These are phyloP conservation scores for Bombus waltoni DNA, from an alignment of 1,140 invertebrate species.

Conservation along the genomic window DNA sequence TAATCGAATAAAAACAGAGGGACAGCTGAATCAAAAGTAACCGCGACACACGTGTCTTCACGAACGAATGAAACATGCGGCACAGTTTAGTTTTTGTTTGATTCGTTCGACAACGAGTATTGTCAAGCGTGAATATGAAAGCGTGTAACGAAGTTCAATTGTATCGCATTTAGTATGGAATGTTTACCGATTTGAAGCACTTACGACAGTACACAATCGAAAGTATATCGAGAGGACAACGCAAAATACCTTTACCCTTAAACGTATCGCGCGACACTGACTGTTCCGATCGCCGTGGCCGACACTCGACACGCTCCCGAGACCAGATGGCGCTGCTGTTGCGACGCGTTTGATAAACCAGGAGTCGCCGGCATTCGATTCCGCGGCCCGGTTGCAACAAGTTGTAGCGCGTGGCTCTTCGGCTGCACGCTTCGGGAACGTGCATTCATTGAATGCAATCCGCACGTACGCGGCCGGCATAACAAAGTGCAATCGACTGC, in stretches of 20 bases:
- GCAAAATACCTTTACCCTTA: conserved; percentile 44
- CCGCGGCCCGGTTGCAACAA: conserved; percentile 63
- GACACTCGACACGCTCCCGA: background rate
- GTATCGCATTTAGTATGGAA: background rate
- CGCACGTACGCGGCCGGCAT: conserved; percentile 27
- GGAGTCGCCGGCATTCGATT: conserved; percentile 10
- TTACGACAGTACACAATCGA: background rate
- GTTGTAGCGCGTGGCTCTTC: conserved; percentile 58
- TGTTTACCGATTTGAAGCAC: background rate
- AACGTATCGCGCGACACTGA: conserved; percentile 73
- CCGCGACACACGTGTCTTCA: conserved; percentile 11
- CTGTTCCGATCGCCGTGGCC: conserved; percentile 30
- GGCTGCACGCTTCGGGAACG: background rate
- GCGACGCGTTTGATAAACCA: conserved; percentile 16
- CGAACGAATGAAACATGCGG: no score
- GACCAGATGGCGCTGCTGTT: conserved; percentile 62
- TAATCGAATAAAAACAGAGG: no score
- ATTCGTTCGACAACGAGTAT: background rate
- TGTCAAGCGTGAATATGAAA: no score
- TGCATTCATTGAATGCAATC: conserved; percentile 50
- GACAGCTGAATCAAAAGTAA: background rate
- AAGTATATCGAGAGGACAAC: background rate
- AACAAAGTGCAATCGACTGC: conserved; percentile 42
- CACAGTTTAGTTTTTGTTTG: no score
- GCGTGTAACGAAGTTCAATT: background rate